phyloP scores from a whole-genome alignment of 2,797 vertebrate genomes.

The Spondyliosoma cantharus region DNA sequence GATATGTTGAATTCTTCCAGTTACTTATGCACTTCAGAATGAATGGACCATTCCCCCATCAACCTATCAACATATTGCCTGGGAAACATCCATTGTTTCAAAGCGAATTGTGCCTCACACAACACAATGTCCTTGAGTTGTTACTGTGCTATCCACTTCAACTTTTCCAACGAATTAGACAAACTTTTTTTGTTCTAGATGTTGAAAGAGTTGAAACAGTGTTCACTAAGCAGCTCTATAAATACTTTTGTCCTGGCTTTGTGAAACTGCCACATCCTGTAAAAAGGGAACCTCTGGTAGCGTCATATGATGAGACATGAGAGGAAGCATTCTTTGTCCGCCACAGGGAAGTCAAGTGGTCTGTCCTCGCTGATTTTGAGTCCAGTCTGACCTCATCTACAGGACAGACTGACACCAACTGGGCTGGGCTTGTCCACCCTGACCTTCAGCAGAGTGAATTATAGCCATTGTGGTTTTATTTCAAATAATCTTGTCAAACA shows the following conservation, averaged over 20 bases:
- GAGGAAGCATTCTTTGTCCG: constrained; percentile 49
- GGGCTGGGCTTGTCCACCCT: background rate
- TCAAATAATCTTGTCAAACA: background rate
- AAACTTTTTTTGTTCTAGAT: constrained; percentile 12
- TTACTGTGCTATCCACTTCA: constrained; percentile 11
- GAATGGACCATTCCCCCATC: constrained; percentile 3
- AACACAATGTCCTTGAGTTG: constrained; percentile 16
- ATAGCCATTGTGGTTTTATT: background rate
- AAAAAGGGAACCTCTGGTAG: constrained; percentile 53
- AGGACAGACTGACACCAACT: constrained; percentile 14
- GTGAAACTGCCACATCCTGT: constrained; percentile 47
- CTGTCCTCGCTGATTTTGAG: background rate
- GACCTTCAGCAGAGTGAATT: constrained; percentile 8
- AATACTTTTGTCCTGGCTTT: constrained; percentile 15
- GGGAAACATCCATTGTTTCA: background rate
- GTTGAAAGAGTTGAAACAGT: background rate
- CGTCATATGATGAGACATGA: constrained; percentile 47
- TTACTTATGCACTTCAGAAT: background rate
- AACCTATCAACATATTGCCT: background rate
- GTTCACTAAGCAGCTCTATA: constrained; percentile 16
- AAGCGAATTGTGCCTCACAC: background rate
- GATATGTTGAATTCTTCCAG: background rate
- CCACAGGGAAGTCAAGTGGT: constrained; percentile 36
- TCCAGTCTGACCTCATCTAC: background rate
- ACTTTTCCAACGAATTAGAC: constrained; percentile 9